These are phyloP conservation scores for Torymus texanus DNA, from an alignment of 2,888 invertebrate species.

Conservation along the genomic window DNA sequence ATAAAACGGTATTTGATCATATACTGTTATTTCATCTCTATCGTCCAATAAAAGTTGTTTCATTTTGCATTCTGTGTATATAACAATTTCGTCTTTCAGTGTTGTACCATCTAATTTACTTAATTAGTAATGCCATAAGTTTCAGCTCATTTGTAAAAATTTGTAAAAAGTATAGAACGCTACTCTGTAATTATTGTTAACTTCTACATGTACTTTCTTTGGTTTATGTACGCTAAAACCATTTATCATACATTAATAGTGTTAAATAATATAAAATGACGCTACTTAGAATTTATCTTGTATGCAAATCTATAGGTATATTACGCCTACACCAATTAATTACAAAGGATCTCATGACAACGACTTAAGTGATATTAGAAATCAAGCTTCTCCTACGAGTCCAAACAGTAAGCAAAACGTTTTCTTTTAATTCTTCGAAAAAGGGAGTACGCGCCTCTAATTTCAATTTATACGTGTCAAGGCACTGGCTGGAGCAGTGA, in stretches of 20 bases:
- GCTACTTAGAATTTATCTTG: neutral
- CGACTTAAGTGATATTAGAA: constrained; percentile 67
- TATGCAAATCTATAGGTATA: constrained; percentile 64
- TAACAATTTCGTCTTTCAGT: constrained; percentile 35
- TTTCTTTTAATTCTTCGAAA: neutral
- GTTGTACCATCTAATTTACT: neutral
- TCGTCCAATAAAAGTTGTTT: constrained; percentile 15
- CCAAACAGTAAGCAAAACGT: constrained; percentile 68
- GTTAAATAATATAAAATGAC: too few species aligned
- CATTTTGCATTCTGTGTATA: constrained; percentile 19
- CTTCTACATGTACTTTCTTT: constrained; percentile 2
- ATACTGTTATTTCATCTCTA: constrained; percentile 38
- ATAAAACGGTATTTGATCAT: constrained; percentile 52
- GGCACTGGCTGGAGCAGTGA: constrained; percentile 85
- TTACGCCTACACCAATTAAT: constrained; percentile 66
- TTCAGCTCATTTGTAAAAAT: constrained; percentile 5
- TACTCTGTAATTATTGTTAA: constrained; percentile 1
- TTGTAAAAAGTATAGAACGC: neutral
- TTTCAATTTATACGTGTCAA: constrained; percentile 46
- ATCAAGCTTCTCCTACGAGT: constrained; percentile 71
- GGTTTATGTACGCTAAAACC: constrained; percentile 17
- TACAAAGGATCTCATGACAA: constrained; percentile 67
- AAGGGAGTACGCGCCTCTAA: too few species aligned
- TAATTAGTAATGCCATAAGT: constrained; percentile 1
- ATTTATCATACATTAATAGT: constrained; percentile 9